Conservation (phyloP, 1,140 invertebrate species). For the Drosophila athabasca region DNA sequence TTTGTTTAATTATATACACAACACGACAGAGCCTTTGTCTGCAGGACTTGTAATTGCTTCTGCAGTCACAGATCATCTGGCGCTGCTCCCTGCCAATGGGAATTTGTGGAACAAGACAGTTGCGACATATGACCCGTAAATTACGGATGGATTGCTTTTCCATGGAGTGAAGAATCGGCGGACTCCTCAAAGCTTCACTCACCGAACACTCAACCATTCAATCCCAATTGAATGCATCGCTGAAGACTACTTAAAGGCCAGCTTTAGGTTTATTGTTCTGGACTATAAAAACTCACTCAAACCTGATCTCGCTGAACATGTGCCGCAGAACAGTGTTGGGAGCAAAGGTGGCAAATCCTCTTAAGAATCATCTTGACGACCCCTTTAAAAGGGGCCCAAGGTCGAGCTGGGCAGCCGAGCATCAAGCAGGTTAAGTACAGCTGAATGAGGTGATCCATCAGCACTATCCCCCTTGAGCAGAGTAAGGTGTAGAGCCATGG, state of each 20-base stretch:
- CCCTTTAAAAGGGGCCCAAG: background rate
- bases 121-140: slow-evolving; percentile 10
- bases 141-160: no score
- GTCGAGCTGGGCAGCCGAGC: background rate
- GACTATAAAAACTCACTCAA: background rate
- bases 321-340: background rate
- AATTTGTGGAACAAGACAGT: slow-evolving; percentile 34
- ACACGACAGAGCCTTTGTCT: slow-evolving; percentile 42
- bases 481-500: no score
- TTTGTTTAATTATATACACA: slow-evolving; percentile 54
- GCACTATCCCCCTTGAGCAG: background rate
- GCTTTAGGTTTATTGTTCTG: no score
- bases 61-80: slow-evolving; percentile 5
- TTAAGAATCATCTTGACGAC: background rate
- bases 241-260: no score
- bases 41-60: slow-evolving; percentile 21
- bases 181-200: no score
- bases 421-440: no score
- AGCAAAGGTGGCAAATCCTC: background rate
- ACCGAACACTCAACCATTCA: no score
- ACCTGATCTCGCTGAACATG: slow-evolving; percentile 3
- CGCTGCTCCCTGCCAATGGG: slow-evolving; percentile 12
- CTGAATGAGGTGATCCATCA: no score
- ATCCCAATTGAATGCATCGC: background rate
- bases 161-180: no score